Evolutionary conservation across 2,113 vertebrate species (phyloP).

Genomic region (Corythoichthys intestinalis): DNA sequence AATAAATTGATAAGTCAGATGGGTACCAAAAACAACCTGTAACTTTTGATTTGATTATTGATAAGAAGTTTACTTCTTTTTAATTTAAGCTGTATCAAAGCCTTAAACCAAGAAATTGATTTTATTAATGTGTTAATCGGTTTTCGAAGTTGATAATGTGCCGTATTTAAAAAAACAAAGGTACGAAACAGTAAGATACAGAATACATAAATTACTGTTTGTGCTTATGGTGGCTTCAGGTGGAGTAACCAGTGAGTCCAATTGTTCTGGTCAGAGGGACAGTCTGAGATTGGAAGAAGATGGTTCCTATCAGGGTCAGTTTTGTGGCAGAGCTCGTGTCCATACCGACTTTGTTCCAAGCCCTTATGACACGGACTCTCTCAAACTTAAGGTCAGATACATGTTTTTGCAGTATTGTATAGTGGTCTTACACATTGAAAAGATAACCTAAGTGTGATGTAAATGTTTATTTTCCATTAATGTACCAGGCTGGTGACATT

Average conservation of each 20-base stretch:
- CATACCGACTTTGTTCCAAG: conserved; percentile 95
- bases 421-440: not conserved
- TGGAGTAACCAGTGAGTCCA: conserved; percentile 85
- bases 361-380: conserved; percentile 92
- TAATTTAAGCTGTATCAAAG: not conserved
- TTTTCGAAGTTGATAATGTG: too few species aligned
- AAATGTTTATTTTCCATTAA: not conserved
- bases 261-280: conserved; percentile 81
- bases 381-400: conserved; percentile 88
- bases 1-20: too few species aligned
- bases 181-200: not conserved
- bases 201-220: not conserved
- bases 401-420: not conserved
- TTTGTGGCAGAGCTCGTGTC: conserved; percentile 88
- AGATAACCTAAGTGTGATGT: not conserved
- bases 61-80: not conserved
- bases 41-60: not conserved
- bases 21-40: not conserved
- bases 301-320: conserved; percentile 79
- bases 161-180: too few species aligned
- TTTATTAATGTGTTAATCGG: not conserved
- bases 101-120: not conserved
- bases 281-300: conserved; percentile 85
- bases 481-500: conserved; percentile 85
- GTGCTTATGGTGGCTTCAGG: conserved; percentile 67